These are phyloP conservation scores for Pachyseris speciosa DNA, from an alignment of 64 coral and sea anemone genomes.

Conservation along the genomic window DNA sequence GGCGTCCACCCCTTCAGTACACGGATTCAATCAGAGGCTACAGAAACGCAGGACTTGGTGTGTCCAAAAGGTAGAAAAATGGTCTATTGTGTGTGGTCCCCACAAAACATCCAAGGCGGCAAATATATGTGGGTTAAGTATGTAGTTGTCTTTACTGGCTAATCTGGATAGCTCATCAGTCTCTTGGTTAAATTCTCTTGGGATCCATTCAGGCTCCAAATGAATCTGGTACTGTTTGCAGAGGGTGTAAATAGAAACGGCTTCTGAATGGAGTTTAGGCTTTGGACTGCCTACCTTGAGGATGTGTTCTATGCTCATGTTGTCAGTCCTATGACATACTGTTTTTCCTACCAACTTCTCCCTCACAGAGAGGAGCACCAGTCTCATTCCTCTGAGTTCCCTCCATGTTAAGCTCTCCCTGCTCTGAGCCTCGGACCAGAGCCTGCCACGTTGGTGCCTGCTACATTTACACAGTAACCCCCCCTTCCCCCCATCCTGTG, in stretches of 20 bases:
- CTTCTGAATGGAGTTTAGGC: background rate
- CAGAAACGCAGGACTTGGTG: slow-evolving; percentile 14
- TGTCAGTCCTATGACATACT: slow-evolving; percentile 10
- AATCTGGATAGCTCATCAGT: background rate
- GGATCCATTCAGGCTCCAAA: background rate
- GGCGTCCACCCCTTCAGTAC: slow-evolving; percentile 1
- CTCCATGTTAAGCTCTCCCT: background rate
- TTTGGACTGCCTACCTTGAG: background rate
- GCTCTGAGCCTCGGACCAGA: background rate
- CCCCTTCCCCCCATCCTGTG: background rate
- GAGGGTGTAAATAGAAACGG: background rate
- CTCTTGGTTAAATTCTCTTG: background rate
- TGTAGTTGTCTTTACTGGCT: background rate
- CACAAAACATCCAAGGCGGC: background rate
- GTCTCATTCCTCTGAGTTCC: slow-evolving; percentile 1
- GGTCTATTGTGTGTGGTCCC: slow-evolving; percentile 44
- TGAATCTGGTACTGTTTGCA: background rate
- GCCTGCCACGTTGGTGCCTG: background rate
- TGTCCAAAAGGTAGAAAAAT: slow-evolving; percentile 10
- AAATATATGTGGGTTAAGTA: slow-evolving; percentile 17
- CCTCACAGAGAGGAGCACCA: background rate
- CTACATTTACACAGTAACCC: background rate
- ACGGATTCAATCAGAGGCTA: slow-evolving; percentile 19
- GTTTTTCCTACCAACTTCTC: background rate
- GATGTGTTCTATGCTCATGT: background rate